phyloP scores from a whole-genome alignment of 92 coral and sea anemone species.

The Palythoa grandiflora region DNA sequence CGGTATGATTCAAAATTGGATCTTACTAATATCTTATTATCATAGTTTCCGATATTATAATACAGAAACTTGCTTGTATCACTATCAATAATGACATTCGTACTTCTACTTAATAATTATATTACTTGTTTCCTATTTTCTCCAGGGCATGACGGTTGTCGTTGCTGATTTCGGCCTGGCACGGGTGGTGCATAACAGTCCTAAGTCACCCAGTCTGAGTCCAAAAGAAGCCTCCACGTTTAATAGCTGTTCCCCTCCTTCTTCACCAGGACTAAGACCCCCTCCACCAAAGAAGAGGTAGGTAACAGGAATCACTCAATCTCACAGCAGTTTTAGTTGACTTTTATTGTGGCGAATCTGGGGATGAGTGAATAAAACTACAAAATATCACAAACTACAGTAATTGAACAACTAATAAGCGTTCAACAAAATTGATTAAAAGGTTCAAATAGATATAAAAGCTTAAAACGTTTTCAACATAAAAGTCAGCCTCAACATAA shows the following conservation, averaged over 20 bases:
- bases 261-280: constrained; percentile 75
- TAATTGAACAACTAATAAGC: no score
- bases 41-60: no score
- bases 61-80: no score
- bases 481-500: no score
- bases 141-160: constrained; percentile 92
- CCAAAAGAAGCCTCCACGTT: constrained; percentile 41
- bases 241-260: constrained; percentile 42
- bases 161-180: constrained; percentile 99
- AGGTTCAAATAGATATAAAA: no score
- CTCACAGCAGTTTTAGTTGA: not conserved
- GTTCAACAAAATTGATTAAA: no score
- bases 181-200: constrained; percentile 66
- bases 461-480: no score
- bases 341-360: no score
- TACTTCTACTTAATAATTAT: not conserved
- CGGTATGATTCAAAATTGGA: not conserved
- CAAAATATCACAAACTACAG: no score
- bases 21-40: no score
- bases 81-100: no score
- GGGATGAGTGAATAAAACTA: no score
- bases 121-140: not conserved
- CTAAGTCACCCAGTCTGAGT: constrained; percentile 51
- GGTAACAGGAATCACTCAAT: not conserved
- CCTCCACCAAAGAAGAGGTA: constrained; percentile 98